Evolutionary conservation across 2,113 vertebrate species (phyloP), one percentile per base, ranked within the genome.

Genomic region (Cheilinus undulatus): DNA sequence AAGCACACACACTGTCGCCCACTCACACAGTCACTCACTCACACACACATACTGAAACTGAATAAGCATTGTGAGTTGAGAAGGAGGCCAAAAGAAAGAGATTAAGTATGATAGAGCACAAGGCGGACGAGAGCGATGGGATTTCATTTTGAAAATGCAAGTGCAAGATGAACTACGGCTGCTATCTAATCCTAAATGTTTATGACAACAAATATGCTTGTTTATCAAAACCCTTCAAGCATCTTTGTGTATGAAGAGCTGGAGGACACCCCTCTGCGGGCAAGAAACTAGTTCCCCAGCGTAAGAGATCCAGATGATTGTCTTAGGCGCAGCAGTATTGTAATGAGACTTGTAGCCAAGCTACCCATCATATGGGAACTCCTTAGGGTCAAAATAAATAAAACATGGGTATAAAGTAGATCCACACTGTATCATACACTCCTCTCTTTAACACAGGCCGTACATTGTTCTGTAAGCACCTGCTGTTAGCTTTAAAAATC

Each of bases 241-340:
- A 92, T 93, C 92, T 88, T 86, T 83, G 66, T 80, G 17, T 84
- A 77, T 90, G 91, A 91, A 93, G 88, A 74, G 92, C 91, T 95
- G 91, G 93, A 95, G 94, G 93, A 94, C 93, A 88, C 93, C 92
- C 92, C 91, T 82, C 88, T 83, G 87, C 80, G 78, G 92, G 93
- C 92, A 92, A 83, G 88, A 93, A 93, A 86, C 92, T 92, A 92
- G 74, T 90, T 91, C 94, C 89, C 74, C 93, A 92, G 87, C 75
- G 53, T 80, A 27, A 78, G 78, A 89, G 82, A 92, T 94, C 91
- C 94, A 93, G 94, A 92, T 98, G 97, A 98, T 98, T 98, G 97
- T 98, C 96, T 95, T 91, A 91, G 96, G 95, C 93, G 92, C 93
- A 86, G 93, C 86, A 86, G 82, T 92, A 94, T 94, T 86, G 80